A percentile compares a stretch with the other conserved stretches of the same genome.
These are phyloP conservation scores for Penaeus monodon DNA, from an alignment of 2,888 invertebrate species.

Conservation along the genomic window DNA sequence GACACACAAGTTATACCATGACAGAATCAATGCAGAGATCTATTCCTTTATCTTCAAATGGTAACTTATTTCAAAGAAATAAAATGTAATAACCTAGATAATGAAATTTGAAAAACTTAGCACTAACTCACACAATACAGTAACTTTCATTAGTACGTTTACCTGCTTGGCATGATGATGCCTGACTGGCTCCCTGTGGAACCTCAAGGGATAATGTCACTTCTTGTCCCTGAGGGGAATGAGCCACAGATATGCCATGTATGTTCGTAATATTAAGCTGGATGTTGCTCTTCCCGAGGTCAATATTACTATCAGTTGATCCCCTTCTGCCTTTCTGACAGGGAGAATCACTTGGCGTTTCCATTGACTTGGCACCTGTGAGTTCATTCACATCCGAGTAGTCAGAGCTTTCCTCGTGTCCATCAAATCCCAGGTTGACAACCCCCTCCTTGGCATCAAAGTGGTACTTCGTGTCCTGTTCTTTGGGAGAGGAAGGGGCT, in stretches of 20 bases:
- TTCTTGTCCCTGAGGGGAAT: conserved; percentile 49
- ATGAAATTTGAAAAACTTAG: too few species aligned
- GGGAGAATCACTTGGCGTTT: conserved; percentile 1
- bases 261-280: conserved; percentile 39
- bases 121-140: too few species aligned
- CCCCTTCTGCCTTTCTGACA: conserved; percentile 16
- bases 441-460: conserved; percentile 49
- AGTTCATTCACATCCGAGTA: conserved; percentile 36
- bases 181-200: conserved; percentile 24
- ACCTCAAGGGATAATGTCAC: conserved; percentile 49
- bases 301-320: conserved; percentile 42
- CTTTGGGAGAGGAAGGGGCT: not conserved
- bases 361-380: conserved; percentile 9
- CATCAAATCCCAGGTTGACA: conserved; percentile 64
- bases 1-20: too few species aligned
- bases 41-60: too few species aligned
- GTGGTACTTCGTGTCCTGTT: not conserved
- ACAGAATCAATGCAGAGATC: too few species aligned
- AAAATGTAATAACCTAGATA: too few species aligned
- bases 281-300: conserved; percentile 47
- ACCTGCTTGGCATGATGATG: conserved; percentile 12
- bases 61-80: too few species aligned
- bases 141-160: not conserved
- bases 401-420: conserved; percentile 62
- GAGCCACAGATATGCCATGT: conserved; percentile 54